Base-by-base conservation (phyloP, 2,888 invertebrate genomes). In the Drosophila anomalata region DNA sequence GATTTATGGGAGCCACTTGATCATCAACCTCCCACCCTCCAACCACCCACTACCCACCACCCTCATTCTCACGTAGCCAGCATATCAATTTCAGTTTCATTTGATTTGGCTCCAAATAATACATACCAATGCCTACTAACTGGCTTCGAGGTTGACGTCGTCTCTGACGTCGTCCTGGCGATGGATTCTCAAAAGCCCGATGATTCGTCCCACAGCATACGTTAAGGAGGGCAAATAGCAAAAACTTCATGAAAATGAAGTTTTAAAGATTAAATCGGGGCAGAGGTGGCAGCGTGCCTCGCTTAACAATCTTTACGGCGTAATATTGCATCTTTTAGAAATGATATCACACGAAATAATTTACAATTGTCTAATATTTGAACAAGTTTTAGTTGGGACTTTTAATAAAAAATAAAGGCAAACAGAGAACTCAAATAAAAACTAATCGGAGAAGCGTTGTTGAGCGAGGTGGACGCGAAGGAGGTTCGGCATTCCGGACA, bases 151-250 rank as follows among this genome's bases (percentile, higher is more conserved):
- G 57, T 47, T 55, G 51, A 41, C 59, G 68, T 8, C 22, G 48
- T 41, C 41, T 20, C 41, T 20, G 41, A 20, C 41, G 20, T 42
- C 9, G 41, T 42, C 20, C 20, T 42, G 14, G 17, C 6, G 58
- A 44, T 20, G 61, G 31, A 26, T 61, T 58, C n/a, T 17, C 24
- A 17, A 33, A 24, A 14, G 48, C 48, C 33, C 33, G 29, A 8
- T 56, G 5, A 20, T 12, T 7, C 8, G 51, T n/a, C 7, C 68
- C 72, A 36, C 78, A 77, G 68, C 78, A 73, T 14, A 70, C 78
- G 58, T 60, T 74, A 12, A 88, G 0, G 12, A 75, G 4, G n/a
- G 70, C 52, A 77, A 81, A 86, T 0, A 85, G 54, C 9, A 79
- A 0, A 29, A 68, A 87, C 88, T 89, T 80, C 11, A 31, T 22